A percentile compares a stretch with the other conserved stretches of the same genome.
Evolutionary conservation across 2,113 vertebrate species (phyloP).

Genomic region (Meriones unguiculatus): DNA sequence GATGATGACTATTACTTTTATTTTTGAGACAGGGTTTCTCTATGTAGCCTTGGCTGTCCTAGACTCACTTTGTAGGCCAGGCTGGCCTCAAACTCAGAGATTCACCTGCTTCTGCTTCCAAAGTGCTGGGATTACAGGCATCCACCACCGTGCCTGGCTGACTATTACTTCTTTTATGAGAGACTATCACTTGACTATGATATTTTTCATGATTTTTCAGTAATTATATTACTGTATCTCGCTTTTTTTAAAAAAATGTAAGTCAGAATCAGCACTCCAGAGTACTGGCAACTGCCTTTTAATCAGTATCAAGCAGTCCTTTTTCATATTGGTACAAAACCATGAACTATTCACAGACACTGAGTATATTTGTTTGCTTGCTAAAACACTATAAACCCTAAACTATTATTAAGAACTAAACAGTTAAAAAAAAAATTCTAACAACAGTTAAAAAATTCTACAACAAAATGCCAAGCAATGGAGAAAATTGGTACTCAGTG

Average conservation of each 20-base stretch:
- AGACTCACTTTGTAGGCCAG: no score
- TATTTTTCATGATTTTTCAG: not conserved
- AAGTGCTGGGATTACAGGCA: no score
- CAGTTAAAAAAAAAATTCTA: no score
- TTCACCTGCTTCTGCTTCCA: no score
- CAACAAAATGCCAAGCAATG: not conserved
- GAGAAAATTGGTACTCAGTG: not conserved
- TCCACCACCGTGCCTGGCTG: not conserved
- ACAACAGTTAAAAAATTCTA: not conserved
- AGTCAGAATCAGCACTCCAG: not conserved
- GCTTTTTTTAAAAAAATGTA: not conserved
- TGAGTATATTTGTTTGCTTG: constrained; percentile 7
- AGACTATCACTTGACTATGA: not conserved
- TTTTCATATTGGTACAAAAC: not conserved
- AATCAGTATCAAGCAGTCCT: not conserved
- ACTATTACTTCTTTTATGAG: not conserved
- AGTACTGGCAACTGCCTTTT: not conserved
- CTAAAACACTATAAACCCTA: constrained; percentile 31
- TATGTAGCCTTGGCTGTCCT: no score
- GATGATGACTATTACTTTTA: not conserved
- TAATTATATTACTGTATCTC: not conserved
- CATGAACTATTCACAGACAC: not conserved
- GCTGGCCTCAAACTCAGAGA: no score
- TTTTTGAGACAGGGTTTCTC: not conserved
- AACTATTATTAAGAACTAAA: not conserved